Conservation (phyloP, 2,888 invertebrate species). For the Priocnemis perturbator region DNA sequence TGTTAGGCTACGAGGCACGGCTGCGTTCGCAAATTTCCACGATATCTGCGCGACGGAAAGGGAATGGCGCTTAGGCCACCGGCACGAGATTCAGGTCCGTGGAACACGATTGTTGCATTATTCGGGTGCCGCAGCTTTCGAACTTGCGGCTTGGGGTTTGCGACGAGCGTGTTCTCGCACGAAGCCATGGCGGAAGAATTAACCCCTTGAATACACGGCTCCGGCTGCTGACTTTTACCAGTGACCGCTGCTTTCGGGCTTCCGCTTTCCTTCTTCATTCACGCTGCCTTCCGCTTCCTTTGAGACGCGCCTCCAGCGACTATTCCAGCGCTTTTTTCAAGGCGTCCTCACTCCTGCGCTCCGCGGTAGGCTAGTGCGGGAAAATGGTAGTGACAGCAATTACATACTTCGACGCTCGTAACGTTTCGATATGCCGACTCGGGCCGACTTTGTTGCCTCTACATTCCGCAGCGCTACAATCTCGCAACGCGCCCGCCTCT, state of each 20-base stretch:
- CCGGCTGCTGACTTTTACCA: constrained; percentile 43
- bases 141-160: constrained; percentile 62
- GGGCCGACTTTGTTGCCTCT: too few species aligned
- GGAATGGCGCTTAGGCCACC: constrained; percentile 45
- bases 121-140: constrained; percentile 70
- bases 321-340: too few species aligned
- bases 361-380: too few species aligned
- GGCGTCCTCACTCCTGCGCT: too few species aligned
- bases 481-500: too few species aligned
- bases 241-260: constrained; percentile 33
- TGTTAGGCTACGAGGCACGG: constrained; percentile 49
- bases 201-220: constrained; percentile 50
- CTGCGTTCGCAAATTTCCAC: constrained; percentile 52
- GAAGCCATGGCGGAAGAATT: constrained; percentile 52
- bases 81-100: constrained; percentile 56
- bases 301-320: background rate
- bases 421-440: too few species aligned
- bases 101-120: constrained; percentile 73
- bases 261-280: constrained; percentile 20
- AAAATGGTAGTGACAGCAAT: too few species aligned
- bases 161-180: constrained; percentile 38
- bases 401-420: too few species aligned
- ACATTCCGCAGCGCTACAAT: too few species aligned
- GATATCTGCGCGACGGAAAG: constrained; percentile 40
- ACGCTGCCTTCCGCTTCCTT: constrained; percentile 5